Evolutionary conservation across 2,797 vertebrate species (phyloP), one percentile per base, ranked within the genome.

Genomic region (Acanthornis magna): DNA sequence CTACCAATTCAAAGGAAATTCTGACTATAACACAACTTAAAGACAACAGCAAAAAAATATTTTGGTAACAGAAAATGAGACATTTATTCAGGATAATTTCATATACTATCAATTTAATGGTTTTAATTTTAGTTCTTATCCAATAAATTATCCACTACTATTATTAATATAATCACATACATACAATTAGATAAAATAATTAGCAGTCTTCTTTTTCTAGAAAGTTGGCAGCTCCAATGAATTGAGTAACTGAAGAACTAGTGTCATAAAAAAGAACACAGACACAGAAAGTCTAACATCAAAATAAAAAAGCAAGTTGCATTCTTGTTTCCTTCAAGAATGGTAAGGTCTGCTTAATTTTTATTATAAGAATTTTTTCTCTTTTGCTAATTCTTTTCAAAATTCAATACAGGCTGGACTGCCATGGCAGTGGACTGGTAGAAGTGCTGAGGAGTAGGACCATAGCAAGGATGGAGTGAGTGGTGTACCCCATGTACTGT

Each of bases 401-500:
- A 78, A 48, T 42, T 10, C 32, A 61, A 23, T 57, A 21, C 12
- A 38, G 47, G 47, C 23, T 48, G 47, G 23, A 48, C 47, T 48
- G 47, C 47, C 7, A 23, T 30, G 29, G 20, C 34, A 62, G 13
- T 34, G 9, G 17, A 68, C 13, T 38, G 30, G 14, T 26, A 40
- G 18, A 74, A 63, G 9, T 23, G 3, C 29, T 61, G 42, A 80
- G 23, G 7, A 42, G 8, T 34, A 89, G 34, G 12, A 65, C 22
- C n/a, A 32, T 9, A 68, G 26, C 14, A 79, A 25, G 16, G 43
- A 58, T 40, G 19, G 60, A 82, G 62, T 18, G 9, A 62, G 4
- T 42, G 3, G 19, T n/a, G 13, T 58, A 34, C 2, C 14, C 2
- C 13, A 21, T 0, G 0, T 9, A 11, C 25, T 70, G 7, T 74